Conservation (phyloP, 2,797 vertebrate species). For the Masticophis lateralis region DNA sequence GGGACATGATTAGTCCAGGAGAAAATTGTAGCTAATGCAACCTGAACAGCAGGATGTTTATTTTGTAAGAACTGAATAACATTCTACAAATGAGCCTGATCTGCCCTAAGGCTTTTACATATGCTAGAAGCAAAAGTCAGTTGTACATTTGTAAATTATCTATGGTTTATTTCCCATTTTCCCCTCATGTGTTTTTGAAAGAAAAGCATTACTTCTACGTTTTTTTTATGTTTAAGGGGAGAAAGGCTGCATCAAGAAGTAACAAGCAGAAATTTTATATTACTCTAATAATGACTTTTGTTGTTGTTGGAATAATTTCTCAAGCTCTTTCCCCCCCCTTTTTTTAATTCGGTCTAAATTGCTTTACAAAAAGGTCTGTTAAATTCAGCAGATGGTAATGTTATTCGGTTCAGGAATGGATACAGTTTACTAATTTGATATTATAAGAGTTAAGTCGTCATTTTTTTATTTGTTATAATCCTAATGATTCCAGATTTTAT, state of each 20-base stretch:
- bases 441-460: not conserved
- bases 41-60: not conserved
- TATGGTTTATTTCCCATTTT: not conserved
- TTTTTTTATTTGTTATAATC: not conserved
- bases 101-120: not conserved
- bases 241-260: not conserved
- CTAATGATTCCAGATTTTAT: not conserved
- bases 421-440: not conserved
- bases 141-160: not conserved
- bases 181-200: not conserved
- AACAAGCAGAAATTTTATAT: not conserved
- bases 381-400: not conserved
- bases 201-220: not conserved
- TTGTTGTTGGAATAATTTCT: not conserved
- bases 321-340: too few relatives aligned
- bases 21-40: not conserved
- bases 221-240: not conserved
- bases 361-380: not conserved
- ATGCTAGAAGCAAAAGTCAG: not conserved
- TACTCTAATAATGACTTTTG: not conserved
- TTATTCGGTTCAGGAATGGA: not conserved
- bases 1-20: constrained; percentile 15
- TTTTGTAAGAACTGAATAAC: not conserved
- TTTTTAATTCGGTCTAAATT: not conserved
- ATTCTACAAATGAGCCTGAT: not conserved